Percentiles rank a stretch among this genome's conserved stretches.
phyloP scores from a whole-genome alignment of 2,888 invertebrate genomes.

The Habrosyne pyritoides region DNA sequence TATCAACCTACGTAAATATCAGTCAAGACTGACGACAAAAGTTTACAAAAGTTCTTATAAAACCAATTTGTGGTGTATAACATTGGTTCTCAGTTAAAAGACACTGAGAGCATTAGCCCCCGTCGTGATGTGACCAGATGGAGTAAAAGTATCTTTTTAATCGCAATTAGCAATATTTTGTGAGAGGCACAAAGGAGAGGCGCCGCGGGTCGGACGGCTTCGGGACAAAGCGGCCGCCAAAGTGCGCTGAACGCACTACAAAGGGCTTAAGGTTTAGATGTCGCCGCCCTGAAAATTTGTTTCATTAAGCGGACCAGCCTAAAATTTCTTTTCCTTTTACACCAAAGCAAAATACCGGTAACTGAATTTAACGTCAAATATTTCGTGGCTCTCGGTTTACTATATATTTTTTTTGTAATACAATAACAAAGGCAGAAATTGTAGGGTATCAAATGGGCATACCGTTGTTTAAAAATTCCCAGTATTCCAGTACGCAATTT shows the following conservation, averaged over 20 bases:
- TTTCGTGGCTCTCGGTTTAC: conserved; percentile 63
- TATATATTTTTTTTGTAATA: conserved; percentile 50
- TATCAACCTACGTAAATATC: neutral
- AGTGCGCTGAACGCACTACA: conserved; percentile 62
- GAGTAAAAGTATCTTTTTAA: conserved; percentile 59
- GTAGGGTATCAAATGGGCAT: conserved; percentile 52
- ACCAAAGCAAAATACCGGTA: conserved; percentile 55
- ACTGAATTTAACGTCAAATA: conserved; percentile 56
- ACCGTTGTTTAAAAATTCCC: conserved; percentile 38
- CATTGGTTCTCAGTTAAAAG: conserved; percentile 9
- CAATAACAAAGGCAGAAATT: conserved; percentile 58
- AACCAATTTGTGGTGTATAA: neutral
- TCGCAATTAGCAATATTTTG: conserved; percentile 78
- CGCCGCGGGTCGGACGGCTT: conserved; percentile 59
- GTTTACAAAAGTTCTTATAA: neutral
- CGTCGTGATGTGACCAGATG: conserved; percentile 16
- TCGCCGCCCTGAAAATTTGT: conserved; percentile 78
- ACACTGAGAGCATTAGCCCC: conserved; percentile 3
- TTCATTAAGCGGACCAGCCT: conserved; percentile 73
- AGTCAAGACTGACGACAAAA: neutral
- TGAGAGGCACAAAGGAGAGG: conserved; percentile 68
- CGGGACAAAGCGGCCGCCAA: conserved; percentile 61
- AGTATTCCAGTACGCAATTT: neutral
- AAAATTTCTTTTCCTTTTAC: conserved; percentile 71
- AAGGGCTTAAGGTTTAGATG: conserved; percentile 79